These are phyloP conservation scores for Pristionchus entomophagus DNA, from an alignment of 2,888 invertebrate species.

Conservation along the genomic window DNA sequence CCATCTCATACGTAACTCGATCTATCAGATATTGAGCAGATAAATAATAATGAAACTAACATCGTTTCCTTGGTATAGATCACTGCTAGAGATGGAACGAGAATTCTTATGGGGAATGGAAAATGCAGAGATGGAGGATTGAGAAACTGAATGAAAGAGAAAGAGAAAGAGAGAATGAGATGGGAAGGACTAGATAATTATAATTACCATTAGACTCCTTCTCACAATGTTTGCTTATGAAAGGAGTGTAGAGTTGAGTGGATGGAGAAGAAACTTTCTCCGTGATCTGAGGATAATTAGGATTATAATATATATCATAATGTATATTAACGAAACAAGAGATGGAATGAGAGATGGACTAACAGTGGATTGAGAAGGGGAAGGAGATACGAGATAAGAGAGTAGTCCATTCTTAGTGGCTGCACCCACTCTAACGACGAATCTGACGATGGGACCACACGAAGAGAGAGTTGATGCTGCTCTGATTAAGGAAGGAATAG, in stretches of 20 bases:
- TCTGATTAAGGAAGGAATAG: constrained; percentile 79
- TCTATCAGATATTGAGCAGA: not conserved
- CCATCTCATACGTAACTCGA: not conserved
- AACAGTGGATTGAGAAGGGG: constrained; percentile 11
- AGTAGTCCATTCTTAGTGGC: constrained; percentile 96
- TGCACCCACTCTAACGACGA: constrained; percentile 97
- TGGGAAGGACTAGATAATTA: too few species aligned
- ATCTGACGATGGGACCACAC: constrained; percentile 91
- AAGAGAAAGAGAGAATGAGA: too few species aligned
- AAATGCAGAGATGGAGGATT: constrained; percentile 2
- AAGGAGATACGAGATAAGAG: constrained; percentile 4
- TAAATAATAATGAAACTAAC: not conserved
- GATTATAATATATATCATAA: not conserved
- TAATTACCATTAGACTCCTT: not conserved
- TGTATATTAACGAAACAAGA: not conserved
- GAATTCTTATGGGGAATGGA: not conserved
- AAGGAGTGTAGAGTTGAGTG: constrained; percentile 3
- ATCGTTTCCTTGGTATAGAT: constrained; percentile 21
- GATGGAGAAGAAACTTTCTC: not conserved
- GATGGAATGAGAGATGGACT: not conserved
- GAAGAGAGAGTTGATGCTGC: constrained; percentile 96
- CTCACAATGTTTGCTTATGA: not conserved
- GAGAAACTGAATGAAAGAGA: constrained; percentile 22
- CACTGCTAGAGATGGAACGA: constrained; percentile 14
- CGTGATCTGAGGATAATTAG: not conserved